Conservation (phyloP, 2,113 vertebrate species). For the Anguilla japonica region DNA sequence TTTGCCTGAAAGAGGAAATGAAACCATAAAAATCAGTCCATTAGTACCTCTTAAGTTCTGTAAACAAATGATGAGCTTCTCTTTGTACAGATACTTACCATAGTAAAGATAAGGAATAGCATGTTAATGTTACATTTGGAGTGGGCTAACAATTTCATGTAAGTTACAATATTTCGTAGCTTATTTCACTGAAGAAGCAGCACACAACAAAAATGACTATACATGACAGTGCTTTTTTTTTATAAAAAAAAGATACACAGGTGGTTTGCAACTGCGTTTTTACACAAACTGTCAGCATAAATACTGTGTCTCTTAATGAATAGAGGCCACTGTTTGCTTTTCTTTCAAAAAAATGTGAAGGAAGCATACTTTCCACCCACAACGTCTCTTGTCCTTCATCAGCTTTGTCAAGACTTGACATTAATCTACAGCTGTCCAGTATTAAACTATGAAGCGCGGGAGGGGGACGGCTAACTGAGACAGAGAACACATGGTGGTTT, state of each 20-base stretch:
- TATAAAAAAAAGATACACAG: neutral
- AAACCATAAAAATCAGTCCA: neutral
- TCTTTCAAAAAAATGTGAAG: constrained; percentile 17
- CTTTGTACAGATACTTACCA: neutral
- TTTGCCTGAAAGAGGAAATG: neutral
- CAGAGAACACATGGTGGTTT: constrained; percentile 43
- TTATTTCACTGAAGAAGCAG: neutral
- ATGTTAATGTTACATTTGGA: too few relatives aligned
- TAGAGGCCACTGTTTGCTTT: constrained; percentile 34
- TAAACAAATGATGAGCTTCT: neutral
- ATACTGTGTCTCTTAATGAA: constrained; percentile 6
- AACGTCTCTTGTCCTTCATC: constrained; percentile 55
- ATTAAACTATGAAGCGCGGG: constrained; percentile 37
- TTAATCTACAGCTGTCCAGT: constrained; percentile 64
- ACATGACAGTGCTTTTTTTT: neutral
- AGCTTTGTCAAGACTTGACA: constrained; percentile 53
- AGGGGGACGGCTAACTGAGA: constrained; percentile 31
- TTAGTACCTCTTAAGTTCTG: too few relatives aligned
- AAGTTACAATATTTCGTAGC: neutral
- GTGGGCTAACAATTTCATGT: neutral
- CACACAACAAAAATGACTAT: neutral
- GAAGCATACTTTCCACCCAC: constrained; percentile 48
- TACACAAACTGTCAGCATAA: neutral
- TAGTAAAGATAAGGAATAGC: neutral
- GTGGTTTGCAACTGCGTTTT: neutral